A percentile compares a stretch with the other conserved stretches of the same genome.
These are phyloP conservation scores for Brachionus rubens DNA, from an alignment of 1,140 invertebrate species.

Conservation along the genomic window DNA sequence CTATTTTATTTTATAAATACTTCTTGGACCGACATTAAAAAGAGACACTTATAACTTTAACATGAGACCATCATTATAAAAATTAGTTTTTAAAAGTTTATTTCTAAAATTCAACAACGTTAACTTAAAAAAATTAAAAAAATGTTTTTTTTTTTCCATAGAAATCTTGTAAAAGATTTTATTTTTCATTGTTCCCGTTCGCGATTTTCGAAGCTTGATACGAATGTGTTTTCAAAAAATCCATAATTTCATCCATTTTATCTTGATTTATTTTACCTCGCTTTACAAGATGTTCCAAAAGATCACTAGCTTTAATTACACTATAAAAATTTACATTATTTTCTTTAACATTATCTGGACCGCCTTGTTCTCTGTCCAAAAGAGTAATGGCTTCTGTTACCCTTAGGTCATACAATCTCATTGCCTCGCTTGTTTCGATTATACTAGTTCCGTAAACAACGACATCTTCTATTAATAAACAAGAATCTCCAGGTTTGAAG, in stretches of 20 bases:
- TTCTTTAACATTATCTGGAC: constrained; percentile 68
- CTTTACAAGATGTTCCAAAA: constrained; percentile 25
- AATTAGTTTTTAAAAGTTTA: no score
- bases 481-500: constrained; percentile 72
- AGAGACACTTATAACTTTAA: no score
- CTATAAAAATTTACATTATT: constrained; percentile 66
- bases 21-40: no score
- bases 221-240: constrained; percentile 18
- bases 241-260: constrained; percentile 29
- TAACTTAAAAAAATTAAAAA: no score
- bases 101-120: no score
- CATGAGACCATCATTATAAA: no score
- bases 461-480: constrained; percentile 92
- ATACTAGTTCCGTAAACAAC: constrained; percentile 90
- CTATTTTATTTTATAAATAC: no score
- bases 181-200: neutral
- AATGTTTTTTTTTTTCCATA: no score
- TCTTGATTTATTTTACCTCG: constrained; percentile 21
- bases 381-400: constrained; percentile 79
- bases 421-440: constrained; percentile 74
- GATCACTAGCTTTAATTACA: constrained; percentile 31
- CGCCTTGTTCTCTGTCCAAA: constrained; percentile 89
- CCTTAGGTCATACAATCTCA: constrained; percentile 70
- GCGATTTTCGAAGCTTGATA: constrained; percentile 23
- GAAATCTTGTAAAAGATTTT: no score